Percentiles rank a stretch among this genome's conserved stretches.
Evolutionary conservation across 2,113 vertebrate species (phyloP).

Genomic region (Stigmatopora argus): DNA sequence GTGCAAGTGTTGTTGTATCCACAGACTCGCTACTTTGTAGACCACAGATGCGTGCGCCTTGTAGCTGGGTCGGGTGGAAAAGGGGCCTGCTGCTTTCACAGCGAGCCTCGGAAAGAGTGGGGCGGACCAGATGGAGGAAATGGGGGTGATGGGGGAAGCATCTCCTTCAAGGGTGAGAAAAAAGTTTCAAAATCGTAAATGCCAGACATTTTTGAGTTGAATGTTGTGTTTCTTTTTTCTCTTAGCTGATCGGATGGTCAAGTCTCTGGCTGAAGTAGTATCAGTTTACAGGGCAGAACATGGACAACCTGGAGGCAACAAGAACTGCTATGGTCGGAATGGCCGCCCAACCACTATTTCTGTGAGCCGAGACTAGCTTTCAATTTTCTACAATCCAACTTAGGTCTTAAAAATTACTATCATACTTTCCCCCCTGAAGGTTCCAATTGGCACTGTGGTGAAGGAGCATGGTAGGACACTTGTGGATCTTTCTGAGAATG

Average conservation of each 20-base stretch:
- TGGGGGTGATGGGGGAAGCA: conserved; percentile 83
- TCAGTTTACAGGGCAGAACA: conserved; percentile 73
- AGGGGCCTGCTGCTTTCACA: conserved; percentile 80
- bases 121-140: conserved; percentile 94
- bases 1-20: not conserved
- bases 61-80: conserved; percentile 79
- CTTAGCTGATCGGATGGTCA: conserved; percentile 77
- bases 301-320: conserved; percentile 76
- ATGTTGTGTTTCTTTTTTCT: conserved; percentile 13
- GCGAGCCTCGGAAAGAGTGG: conserved; percentile 89
- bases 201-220: not conserved
- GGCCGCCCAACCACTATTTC: conserved; percentile 67
- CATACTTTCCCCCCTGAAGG: conserved; percentile 62
- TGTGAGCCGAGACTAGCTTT: conserved; percentile 64
- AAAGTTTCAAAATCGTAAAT: not conserved
- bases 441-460: conserved; percentile 87
- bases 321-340: conserved; percentile 83
- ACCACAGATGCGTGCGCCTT: conserved; percentile 78
- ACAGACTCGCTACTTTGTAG: conserved; percentile 83
- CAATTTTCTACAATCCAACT: not conserved
- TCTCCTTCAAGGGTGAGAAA: conserved; percentile 81
- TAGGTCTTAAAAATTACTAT: not conserved
- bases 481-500: conserved; percentile 75
- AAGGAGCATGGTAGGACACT: conserved; percentile 75
- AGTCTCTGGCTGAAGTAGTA: conserved; percentile 77